Conservation (phyloP, 2,113 vertebrate species). For the Percopsis transmontana region DNA sequence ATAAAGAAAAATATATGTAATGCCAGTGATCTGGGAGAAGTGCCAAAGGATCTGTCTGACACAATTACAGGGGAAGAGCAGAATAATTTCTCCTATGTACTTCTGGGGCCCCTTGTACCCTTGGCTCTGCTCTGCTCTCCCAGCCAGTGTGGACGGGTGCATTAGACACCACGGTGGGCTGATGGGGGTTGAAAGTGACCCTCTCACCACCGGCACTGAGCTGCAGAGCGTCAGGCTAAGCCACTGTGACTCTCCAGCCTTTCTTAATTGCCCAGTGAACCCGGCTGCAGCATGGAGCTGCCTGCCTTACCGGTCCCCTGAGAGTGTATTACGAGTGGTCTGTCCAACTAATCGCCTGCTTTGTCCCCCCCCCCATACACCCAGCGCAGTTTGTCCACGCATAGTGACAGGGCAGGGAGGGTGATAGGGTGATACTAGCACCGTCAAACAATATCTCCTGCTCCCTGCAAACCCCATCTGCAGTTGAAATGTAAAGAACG, state of each 20-base stretch:
- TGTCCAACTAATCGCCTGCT: constrained; percentile 71
- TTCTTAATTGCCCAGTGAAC: constrained; percentile 73
- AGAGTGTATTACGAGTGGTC: constrained; percentile 68
- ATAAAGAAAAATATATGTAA: constrained; percentile 71
- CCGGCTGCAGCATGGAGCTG: constrained; percentile 63
- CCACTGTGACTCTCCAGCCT: constrained; percentile 62
- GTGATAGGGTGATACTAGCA: constrained; percentile 24
- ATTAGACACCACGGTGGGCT: constrained; percentile 66
- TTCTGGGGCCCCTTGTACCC: constrained; percentile 50
- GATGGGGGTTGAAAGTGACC: constrained; percentile 73
- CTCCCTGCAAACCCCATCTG: constrained; percentile 6
- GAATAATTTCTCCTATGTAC: constrained; percentile 63
- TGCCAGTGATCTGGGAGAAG: constrained; percentile 64
- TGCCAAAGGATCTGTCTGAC: constrained; percentile 69
- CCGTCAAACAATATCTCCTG: constrained; percentile 11
- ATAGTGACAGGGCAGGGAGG: constrained; percentile 39
- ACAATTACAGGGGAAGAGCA: constrained; percentile 61
- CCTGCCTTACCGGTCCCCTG: constrained; percentile 66
- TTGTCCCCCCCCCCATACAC: constrained; percentile 57
- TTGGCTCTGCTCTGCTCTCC: constrained; percentile 39
- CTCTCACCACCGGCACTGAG: constrained; percentile 52
- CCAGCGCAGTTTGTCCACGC: constrained; percentile 60
- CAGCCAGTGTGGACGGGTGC: constrained; percentile 57
- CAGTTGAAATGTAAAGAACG: not conserved
- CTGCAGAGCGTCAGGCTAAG: constrained; percentile 61